Percentiles rank a stretch among this genome's conserved stretches.
Conservation (phyloP, 2,797 vertebrate species). For the Sebastiscus tertius region DNA sequence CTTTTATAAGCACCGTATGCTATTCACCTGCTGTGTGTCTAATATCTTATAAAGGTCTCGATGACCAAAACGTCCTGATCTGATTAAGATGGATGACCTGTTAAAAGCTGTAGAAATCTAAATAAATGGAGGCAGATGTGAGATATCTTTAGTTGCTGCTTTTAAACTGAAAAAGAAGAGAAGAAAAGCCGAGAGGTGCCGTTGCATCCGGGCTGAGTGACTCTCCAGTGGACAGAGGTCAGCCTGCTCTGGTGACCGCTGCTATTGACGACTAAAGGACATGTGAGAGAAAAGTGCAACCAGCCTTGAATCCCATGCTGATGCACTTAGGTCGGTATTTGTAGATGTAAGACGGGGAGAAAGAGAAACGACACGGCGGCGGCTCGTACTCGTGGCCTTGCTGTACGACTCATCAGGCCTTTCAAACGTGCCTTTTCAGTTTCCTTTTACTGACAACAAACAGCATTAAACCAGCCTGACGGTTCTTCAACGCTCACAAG, state of each 20-base stretch:
- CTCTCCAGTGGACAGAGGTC: slow-evolving; percentile 27
- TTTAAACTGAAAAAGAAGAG: neutral
- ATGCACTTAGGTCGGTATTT: slow-evolving; percentile 23
- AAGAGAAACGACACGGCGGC: neutral
- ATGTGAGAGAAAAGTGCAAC: slow-evolving; percentile 60
- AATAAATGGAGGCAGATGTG: slow-evolving; percentile 15
- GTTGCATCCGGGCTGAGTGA: slow-evolving; percentile 3
- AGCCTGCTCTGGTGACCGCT: slow-evolving; percentile 3
- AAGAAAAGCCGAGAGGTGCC: neutral
- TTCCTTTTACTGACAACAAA: slow-evolving; percentile 23
- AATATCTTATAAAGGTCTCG: neutral
- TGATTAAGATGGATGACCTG: neutral
- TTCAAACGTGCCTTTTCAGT: slow-evolving; percentile 54
- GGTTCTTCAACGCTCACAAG: neutral
- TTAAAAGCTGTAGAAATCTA: slow-evolving; percentile 16
- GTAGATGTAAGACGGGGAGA: neutral
- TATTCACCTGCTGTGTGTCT: neutral
- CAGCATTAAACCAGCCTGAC: slow-evolving; percentile 12
- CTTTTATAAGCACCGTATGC: neutral
- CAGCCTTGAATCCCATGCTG: slow-evolving; percentile 30
- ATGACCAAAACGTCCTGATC: neutral
- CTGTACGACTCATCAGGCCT: slow-evolving; percentile 24
- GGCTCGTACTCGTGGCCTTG: slow-evolving; percentile 49
- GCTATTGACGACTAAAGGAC: slow-evolving; percentile 25
- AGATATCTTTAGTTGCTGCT: neutral